Conservation (phyloP, 2,888 invertebrate genomes). For the Acleris laterana region DNA sequence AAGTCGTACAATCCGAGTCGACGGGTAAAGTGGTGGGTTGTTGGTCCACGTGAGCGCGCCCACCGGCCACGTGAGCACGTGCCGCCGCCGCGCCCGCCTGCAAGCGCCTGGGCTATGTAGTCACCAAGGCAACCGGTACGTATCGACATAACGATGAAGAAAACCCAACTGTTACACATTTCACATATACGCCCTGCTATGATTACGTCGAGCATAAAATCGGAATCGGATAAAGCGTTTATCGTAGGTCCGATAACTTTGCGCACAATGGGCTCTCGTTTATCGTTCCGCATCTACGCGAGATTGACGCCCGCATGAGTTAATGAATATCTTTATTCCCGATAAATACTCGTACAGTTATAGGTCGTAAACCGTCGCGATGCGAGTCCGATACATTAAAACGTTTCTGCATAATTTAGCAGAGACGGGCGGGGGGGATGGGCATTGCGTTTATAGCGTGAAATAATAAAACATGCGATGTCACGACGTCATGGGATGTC, state of each 20-base stretch:
- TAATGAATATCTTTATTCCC: slow-evolving; percentile 62
- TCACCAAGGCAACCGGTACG: slow-evolving; percentile 23
- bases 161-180: slow-evolving; percentile 12
- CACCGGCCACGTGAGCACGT: slow-evolving; percentile 61
- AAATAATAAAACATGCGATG: slow-evolving; percentile 79
- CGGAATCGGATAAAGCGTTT: slow-evolving; percentile 8
- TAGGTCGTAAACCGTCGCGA: slow-evolving; percentile 65
- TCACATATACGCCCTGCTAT: background rate
- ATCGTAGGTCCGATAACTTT: slow-evolving; percentile 5
- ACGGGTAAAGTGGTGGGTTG: slow-evolving; percentile 38
- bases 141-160: slow-evolving; percentile 29
- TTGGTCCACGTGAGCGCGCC: slow-evolving; percentile 49
- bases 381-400: slow-evolving; percentile 67
- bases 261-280: background rate
- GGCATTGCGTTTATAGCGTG: slow-evolving; percentile 67
- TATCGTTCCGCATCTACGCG: slow-evolving; percentile 47
- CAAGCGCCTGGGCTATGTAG: slow-evolving; percentile 38
- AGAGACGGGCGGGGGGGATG: slow-evolving; percentile 49
- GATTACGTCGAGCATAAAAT: slow-evolving; percentile 6
- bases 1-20: slow-evolving; percentile 52
- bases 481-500: slow-evolving; percentile 75
- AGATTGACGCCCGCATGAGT: slow-evolving; percentile 62
- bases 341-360: slow-evolving; percentile 63
- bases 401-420: slow-evolving; percentile 70
- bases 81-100: slow-evolving; percentile 44